Evolutionary conservation across 1,140 invertebrate species (phyloP).

Genomic region (Ips typographus): DNA sequence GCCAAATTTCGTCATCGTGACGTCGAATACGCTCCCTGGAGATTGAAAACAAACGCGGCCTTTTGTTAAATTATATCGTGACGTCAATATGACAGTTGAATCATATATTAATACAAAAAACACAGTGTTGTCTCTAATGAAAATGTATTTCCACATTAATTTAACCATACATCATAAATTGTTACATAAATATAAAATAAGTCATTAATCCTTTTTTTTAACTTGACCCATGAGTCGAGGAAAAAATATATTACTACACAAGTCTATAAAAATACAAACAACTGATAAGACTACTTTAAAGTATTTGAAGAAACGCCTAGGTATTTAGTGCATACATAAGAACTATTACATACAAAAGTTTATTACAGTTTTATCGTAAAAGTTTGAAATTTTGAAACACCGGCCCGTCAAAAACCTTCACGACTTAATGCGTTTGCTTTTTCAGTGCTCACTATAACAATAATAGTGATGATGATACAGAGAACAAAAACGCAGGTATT

Average conservation of each 20-base stretch:
- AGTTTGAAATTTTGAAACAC: background rate
- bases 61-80: too few species aligned
- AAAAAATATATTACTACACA: slow-evolving; percentile 38
- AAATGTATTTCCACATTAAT: slow-evolving; percentile 34
- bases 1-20: too few species aligned
- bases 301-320: slow-evolving; percentile 2
- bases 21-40: too few species aligned
- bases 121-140: slow-evolving; percentile 20
- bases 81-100: too few species aligned
- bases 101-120: too few species aligned
- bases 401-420: background rate
- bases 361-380: background rate
- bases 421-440: too few species aligned
- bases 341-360: slow-evolving; percentile 20
- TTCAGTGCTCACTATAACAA: too few species aligned
- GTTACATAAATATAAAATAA: slow-evolving; percentile 38
- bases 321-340: slow-evolving; percentile 21
- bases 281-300: slow-evolving; percentile 28
- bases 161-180: slow-evolving; percentile 33
- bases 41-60: too few species aligned
- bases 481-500: too few species aligned
- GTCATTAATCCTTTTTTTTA: slow-evolving; percentile 29
- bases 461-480: too few species aligned
- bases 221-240: slow-evolving; percentile 17
- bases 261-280: slow-evolving; percentile 40